A percentile compares a stretch with the other conserved stretches of the same genome.
These are phyloP conservation scores for Hyles vespertilio DNA, from an alignment of 1,140 invertebrate genomes.

Conservation along the genomic window DNA sequence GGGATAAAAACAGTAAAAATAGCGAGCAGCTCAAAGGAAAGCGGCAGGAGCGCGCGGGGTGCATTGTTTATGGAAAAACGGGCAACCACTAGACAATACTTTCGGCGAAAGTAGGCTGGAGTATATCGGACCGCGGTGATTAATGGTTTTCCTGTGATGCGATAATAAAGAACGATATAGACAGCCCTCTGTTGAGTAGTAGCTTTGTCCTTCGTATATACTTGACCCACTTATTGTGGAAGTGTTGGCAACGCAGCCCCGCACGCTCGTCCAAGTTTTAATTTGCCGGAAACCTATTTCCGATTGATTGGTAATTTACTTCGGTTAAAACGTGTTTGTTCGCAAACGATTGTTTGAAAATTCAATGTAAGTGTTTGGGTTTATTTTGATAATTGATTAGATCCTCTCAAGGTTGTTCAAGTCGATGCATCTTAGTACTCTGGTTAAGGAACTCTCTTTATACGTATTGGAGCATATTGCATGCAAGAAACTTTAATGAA, in stretches of 20 bases:
- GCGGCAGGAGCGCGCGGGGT: not conserved
- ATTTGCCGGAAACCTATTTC: slow-evolving; percentile 29
- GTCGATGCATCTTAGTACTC: not conserved
- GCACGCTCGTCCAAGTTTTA: slow-evolving; percentile 31
- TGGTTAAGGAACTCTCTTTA: no score
- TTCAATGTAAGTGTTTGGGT: not conserved
- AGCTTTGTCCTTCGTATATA: slow-evolving; percentile 47
- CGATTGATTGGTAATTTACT: slow-evolving; percentile 27
- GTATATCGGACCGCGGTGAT: slow-evolving; percentile 30
- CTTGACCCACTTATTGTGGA: slow-evolving; percentile 55
- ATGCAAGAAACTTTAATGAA: no score
- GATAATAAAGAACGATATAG: slow-evolving; percentile 46
- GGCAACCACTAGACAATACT: slow-evolving; percentile 21
- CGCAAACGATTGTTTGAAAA: slow-evolving; percentile 1
- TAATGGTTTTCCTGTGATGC: slow-evolving; percentile 41
- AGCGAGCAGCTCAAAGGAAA: not conserved
- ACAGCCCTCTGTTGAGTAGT: slow-evolving; percentile 25
- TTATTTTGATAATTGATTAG: not conserved
- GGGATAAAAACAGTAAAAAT: no score
- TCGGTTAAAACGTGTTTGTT: slow-evolving; percentile 8
- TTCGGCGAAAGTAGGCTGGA: slow-evolving; percentile 21
- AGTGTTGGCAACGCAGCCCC: slow-evolving; percentile 30
- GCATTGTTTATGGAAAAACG: slow-evolving; percentile 25
- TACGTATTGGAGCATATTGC: no score
- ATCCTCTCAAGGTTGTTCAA: not conserved